Base-by-base conservation (phyloP, 2,888 invertebrate species). In the Arenicola marina region DNA sequence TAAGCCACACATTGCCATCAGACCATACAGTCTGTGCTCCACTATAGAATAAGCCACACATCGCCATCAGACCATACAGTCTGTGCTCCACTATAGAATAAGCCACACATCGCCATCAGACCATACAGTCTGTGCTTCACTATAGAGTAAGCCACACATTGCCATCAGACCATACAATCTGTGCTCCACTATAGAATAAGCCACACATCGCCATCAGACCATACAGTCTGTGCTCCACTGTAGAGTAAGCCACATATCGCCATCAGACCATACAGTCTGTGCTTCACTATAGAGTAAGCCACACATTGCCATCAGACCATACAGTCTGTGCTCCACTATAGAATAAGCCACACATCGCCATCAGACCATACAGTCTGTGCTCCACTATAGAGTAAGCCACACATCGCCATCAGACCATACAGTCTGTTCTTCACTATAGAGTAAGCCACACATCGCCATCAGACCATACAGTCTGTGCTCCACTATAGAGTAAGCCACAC, bases 281-380 rank as follows among this genome's bases (percentile, higher is more conserved):
- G 65, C 53, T 61, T 60, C 34, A 56, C 63, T 7, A 59, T 68
- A 11, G 65, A 63, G 68, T 68, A 61, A 51, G 63, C n/a, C 38
- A 4, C 59, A 55, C 59, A 33, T 62, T 7, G 61, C 59, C 45
- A 38, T 65, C n/a, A 21, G 62, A 32, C 68, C 68, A 2, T 61
- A 66, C 29, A 56, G 61, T 15, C 58, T 68, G 33, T 32, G 65
- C 53, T 61, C 60, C 34, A 56, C 63, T 7, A 59, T 68, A 11
- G 65, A 63, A 65, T 68, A 61, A 51, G 63, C n/a, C 38, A 4
- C 59, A 55, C 59, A 33, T 62, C 11, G 61, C 59, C 45, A 38
- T 65, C n/a, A 21, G 62, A 32, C 68, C 68, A 2, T 61, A 66
- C 29, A 56, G 61, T 15, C 58, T 68, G 33, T 32, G 65, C 53